These are phyloP conservation scores for Drosophila lowei DNA, from an alignment of 1,140 invertebrate genomes.

Conservation along the genomic window DNA sequence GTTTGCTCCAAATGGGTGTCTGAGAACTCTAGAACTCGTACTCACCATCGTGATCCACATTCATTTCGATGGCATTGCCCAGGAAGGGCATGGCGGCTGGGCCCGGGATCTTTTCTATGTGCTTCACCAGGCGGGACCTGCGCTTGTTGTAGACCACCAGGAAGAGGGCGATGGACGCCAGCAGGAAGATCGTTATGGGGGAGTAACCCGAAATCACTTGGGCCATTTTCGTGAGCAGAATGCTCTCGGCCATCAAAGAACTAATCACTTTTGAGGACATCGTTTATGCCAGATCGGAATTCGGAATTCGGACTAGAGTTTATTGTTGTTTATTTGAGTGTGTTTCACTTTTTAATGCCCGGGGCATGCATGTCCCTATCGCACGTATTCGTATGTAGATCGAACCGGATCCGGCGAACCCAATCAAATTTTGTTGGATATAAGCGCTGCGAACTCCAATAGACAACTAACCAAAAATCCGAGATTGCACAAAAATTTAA, in stretches of 20 bases:
- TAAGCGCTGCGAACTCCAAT: constrained; percentile 72
- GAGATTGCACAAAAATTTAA: constrained; percentile 83
- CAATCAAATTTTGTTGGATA: constrained; percentile 27
- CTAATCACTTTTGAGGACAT: constrained; percentile 78
- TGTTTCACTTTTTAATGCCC: constrained; percentile 15
- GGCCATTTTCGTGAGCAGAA: constrained; percentile 67
- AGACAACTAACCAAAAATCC: constrained; percentile 78
- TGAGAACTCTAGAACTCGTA: constrained; percentile 16
- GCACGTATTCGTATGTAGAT: constrained; percentile 17
- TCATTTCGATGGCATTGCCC: constrained; percentile 85
- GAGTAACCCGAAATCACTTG: constrained; percentile 75
- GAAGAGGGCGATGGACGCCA: constrained; percentile 62
- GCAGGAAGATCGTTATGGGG: constrained; percentile 68
- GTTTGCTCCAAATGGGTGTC: no score
- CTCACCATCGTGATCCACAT: constrained; percentile 84
- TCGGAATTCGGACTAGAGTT: constrained; percentile 1
- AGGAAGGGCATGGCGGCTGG: constrained; percentile 85
- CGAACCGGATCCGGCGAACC: constrained; percentile 32
- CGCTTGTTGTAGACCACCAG: constrained; percentile 82
- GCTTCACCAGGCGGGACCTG: constrained; percentile 79
- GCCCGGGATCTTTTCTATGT: constrained; percentile 85
- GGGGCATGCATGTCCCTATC: constrained; percentile 22
- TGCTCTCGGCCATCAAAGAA: constrained; percentile 75
- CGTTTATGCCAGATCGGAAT: constrained; percentile 1
- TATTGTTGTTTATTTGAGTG: neutral